Base-by-base conservation (phyloP, 2,113 vertebrate genomes). In the Centropus bengalensis region DNA sequence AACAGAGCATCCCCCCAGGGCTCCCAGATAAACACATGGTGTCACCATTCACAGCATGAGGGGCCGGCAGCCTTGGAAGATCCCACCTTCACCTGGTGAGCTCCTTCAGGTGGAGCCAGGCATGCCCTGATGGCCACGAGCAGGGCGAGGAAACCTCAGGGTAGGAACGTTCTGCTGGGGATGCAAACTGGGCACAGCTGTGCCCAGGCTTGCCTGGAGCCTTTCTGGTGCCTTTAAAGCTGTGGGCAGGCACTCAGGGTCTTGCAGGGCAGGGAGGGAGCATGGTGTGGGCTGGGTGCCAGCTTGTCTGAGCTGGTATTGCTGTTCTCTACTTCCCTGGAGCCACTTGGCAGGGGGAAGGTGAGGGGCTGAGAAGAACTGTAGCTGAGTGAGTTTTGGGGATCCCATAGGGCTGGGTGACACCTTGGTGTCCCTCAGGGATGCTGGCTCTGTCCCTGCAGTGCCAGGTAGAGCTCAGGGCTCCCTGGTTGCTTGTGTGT, bases 321-420 rank as follows among this genome's bases (percentile, higher is more conserved):
- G 0, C 4, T 21, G 26, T 3, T 49, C 8, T 38, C 40, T 13
- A 1, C 40, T 33, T 9, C n/a, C 24, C 15, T 28, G 51, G 38
- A 69, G 38, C 27, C 15, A 10, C 3, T 11, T 0, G 0, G 13
- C 1, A 1, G 1, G 3, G 60, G 10, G n/a, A 28, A 40, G 9
- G 9, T 2, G 4, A 38, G 69, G 60, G 36, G 10, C 27, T 2
- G 3, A 60, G 54, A 40, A n/a, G 40, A 12, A 2, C 30, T 0
- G 2, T 45, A 28, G 15, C 16, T 22, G 24, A 44, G 81, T 59
- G 56, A 70, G 75, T 12, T 33, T 26, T 40, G 63, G 68, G 54
- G 33, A 16, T 24, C 0, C 0, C 38, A 17, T 0, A 14, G 52
- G n/a, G 33, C 8, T 47, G 51, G 36, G 19, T 12, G 32, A 18